These are phyloP conservation scores for Proisotoma minuta DNA, from an alignment of 2,888 invertebrate species.

Conservation along the genomic window DNA sequence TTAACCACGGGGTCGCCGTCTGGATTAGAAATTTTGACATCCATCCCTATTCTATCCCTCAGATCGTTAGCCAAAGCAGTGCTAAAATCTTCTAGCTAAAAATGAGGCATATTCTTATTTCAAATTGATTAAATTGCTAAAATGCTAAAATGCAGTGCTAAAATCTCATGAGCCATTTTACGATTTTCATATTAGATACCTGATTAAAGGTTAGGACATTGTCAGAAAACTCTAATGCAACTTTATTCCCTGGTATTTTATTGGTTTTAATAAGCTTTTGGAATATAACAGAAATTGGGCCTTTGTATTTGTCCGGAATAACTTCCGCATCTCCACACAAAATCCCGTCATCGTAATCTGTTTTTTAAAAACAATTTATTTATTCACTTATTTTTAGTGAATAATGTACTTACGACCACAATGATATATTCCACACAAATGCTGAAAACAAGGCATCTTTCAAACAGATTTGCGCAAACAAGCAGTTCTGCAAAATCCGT, in stretches of 20 bases:
- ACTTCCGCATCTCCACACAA: not conserved
- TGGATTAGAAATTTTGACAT: not conserved
- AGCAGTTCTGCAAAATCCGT: not conserved
- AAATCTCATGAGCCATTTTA: too few relatives aligned
- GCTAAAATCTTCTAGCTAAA: not conserved
- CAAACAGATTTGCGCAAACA: not conserved
- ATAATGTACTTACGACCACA: constrained; percentile 2
- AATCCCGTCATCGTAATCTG: constrained; percentile 7
- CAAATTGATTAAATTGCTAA: too few relatives aligned
- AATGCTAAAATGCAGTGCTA: too few relatives aligned
- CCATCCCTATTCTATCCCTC: not conserved
- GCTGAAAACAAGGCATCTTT: constrained; percentile 10
- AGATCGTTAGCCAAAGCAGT: not conserved
- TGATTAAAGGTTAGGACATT: constrained; percentile 18
- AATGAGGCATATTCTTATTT: too few relatives aligned
- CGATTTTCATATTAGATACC: too few relatives aligned
- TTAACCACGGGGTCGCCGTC: not conserved
- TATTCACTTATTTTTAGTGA: not conserved
- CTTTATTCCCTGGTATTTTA: constrained; percentile 9
- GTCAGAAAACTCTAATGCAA: constrained; percentile 24
- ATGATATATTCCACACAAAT: constrained; percentile 18
- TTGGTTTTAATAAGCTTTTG: constrained; percentile 11
- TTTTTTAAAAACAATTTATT: not conserved
- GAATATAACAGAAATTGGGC: constrained; percentile 12
- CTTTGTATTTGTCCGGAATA: not conserved